Base-by-base conservation (phyloP, 2,888 invertebrate genomes). In the Nineta flava region DNA sequence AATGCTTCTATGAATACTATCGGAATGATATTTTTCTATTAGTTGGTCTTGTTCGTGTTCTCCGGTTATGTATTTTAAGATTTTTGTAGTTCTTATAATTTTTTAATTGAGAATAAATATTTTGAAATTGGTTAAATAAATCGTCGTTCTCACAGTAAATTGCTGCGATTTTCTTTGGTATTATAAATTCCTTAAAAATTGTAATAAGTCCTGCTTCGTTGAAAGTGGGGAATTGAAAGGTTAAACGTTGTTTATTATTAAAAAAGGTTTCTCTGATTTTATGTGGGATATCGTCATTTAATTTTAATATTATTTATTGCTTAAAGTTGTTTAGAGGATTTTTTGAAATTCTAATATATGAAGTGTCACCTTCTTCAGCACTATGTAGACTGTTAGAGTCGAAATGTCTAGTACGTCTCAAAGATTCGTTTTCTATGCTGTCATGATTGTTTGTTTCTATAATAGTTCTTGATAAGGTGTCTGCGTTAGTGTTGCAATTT, bases 401-500 rank as follows among this genome's bases (percentile, higher is more conserved):
- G 19, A 5, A 19, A 5, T 19, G 5, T 19, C 19, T 19, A 19
- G 19, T 19, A 5, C 19, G 3, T 19, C 19, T 19, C 19, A 19
- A 2, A 19, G 19, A 19, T 4, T 19, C 5, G 5, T 19, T 19
- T 2, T 19, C 19, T 19, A 19, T 19, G 5, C 5, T 19, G 5
- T 19, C 19, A 19, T 19, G 19, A 19, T 19, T 19, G 5, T 19
- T 19, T 19, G 19, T 19, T 4, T 19, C 19, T 2, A 19, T 19
- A 35, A n/a, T 35, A 13, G 50, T 52, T 52, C 56, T 58, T 2
- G 56, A 58, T 7, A 60, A 41, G 10, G 57, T 59, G 35, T 64
- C 64, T 5, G 60, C 63, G 51, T 58, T 57, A 5, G 54, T 46
- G 50, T 64, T 62, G 6, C 50, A 19, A 42, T 51, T 56, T 2